These are phyloP conservation scores for Hymenochirus boettgeri DNA, from an alignment of 2,113 vertebrate species.

Conservation along the genomic window DNA sequence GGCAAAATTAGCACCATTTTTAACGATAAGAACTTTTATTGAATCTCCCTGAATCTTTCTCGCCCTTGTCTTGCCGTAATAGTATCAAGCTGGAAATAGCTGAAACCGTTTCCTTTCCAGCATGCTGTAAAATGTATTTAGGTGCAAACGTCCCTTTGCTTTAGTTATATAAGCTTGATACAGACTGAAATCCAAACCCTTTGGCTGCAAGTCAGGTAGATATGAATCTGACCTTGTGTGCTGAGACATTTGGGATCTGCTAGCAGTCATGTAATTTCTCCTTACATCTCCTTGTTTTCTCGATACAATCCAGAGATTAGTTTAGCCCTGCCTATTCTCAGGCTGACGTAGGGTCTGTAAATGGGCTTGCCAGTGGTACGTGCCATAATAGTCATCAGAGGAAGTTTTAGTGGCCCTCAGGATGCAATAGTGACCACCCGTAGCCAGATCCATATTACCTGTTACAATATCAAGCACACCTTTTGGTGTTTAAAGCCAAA, in stretches of 20 bases:
- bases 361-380: neutral
- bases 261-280: constrained; percentile 4
- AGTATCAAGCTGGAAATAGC: neutral
- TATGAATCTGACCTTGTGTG: constrained; percentile 11
- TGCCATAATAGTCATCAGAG: neutral
- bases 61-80: too few species aligned
- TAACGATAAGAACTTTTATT: too few species aligned
- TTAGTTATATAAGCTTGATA: neutral
- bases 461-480: neutral
- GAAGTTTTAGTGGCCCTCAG: neutral
- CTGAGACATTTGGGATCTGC: neutral
- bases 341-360: neutral
- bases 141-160: neutral
- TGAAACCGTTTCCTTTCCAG: neutral
- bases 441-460: constrained; percentile 17
- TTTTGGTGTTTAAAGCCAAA: constrained; percentile 9
- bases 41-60: too few species aligned
- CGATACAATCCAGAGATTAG: constrained; percentile 12
- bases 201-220: constrained; percentile 11
- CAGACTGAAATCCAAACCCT: neutral
- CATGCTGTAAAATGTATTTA: neutral
- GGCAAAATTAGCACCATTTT: too few species aligned
- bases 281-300: neutral
- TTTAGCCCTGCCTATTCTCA: constrained; percentile 9
- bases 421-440: neutral